Conservation (phyloP, 2,113 vertebrate genomes). For the Atlantisia rogersi region DNA sequence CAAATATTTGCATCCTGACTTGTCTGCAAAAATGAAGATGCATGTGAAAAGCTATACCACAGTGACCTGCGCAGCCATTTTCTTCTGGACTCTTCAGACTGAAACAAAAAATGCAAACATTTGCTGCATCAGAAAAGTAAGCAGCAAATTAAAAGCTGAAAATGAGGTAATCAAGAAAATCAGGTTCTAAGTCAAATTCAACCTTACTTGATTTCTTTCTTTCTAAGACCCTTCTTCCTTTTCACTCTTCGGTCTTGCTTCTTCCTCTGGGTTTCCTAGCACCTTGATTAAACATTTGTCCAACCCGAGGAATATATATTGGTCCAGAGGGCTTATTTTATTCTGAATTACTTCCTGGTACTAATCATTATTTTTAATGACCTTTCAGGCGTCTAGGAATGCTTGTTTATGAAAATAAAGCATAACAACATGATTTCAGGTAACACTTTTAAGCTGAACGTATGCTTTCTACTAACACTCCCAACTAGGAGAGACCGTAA, state of each 20-base stretch:
- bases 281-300: constrained; percentile 6
- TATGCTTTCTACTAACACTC: neutral
- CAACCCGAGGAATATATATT: neutral
- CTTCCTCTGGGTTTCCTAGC: neutral
- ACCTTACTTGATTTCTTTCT: neutral
- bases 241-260: neutral
- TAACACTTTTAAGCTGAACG: neutral
- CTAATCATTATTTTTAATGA: neutral
- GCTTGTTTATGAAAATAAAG: neutral
- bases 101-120: neutral
- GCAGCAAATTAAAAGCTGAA: neutral
- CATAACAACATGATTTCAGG: neutral
- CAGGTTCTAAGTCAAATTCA: neutral
- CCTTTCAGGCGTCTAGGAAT: neutral
- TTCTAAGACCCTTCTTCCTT: neutral
- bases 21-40: constrained; percentile 5
- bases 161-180: neutral
- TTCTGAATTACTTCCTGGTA: constrained; percentile 18
- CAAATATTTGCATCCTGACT: constrained; percentile 49
- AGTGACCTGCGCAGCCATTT: neutral
- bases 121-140: neutral
- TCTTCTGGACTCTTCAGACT: neutral
- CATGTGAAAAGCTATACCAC: neutral
- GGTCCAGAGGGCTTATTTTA: neutral
- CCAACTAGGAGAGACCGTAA: neutral